Evolutionary conservation across 2,888 invertebrate species (phyloP), one percentile per base, ranked within the genome.

Genomic region (Mayetiola destructor): DNA sequence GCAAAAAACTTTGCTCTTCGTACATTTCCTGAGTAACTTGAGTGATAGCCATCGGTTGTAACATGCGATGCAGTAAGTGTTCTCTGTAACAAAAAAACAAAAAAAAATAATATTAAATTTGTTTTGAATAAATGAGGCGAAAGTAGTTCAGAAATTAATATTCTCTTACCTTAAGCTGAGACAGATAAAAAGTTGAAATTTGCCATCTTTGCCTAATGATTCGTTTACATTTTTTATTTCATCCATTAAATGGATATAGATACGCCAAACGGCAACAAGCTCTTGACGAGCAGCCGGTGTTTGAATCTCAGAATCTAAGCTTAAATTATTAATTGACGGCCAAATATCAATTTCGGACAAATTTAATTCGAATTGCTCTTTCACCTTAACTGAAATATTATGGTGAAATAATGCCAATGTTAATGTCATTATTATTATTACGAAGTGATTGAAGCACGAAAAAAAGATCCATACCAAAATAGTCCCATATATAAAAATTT

Each of bases 401-500:
- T 39, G 8, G 5, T 18, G 4, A 16, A 39, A 18, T 39, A n/a
- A n/a, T n/a, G 8, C 16, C 9, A 39, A 18, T 23, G 6, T 23
- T 48, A 12, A 48, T 8, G 4, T 40, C 5, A 4, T 20, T 18
- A 40, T 20, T 20, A 10, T 20, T 20, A 6, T 16, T 16, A 9
- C 10, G 20, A 40, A 40, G 14, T 42, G 14, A 42, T 14, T 21
- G 5, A 29, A 29, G 29, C 8, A 10, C 6, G n/a, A 29, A 52
- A 29, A 29, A 16, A 14, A 27, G 29, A 52, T 12, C 20, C 4
- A 60, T 73, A 94, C 95, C 86, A 67, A 97, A 85, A 74, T 91
- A 99, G 72, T 99, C 97, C 99, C 99, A 99, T 61, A 97, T 84
- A 69, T 93, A 97, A 62, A 94, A 82, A 75, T 95, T 94, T 64